Evolutionary conservation across 2,888 invertebrate genomes (phyloP).

Genomic region (Mesopsocus fuscifrons): DNA sequence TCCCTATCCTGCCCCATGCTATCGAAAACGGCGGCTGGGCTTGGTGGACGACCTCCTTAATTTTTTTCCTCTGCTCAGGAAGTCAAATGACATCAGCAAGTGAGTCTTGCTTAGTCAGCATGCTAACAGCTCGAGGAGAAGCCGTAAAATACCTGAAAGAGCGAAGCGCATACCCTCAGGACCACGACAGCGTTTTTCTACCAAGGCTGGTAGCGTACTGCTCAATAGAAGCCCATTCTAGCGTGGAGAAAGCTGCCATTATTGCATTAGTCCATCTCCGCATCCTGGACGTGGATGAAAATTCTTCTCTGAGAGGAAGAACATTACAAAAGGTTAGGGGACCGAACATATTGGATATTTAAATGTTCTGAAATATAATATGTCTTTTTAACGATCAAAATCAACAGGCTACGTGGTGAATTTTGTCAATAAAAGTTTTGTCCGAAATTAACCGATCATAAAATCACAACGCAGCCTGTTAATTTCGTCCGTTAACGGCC

Average conservation of each 20-base stretch:
- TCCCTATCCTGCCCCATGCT: too few species aligned
- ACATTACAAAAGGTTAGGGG: constrained; percentile 30
- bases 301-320: constrained; percentile 41
- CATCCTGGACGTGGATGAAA: constrained; percentile 50
- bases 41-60: too few species aligned
- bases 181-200: constrained; percentile 47
- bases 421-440: too few species aligned
- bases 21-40: too few species aligned
- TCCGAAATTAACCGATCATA: too few species aligned
- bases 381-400: too few species aligned
- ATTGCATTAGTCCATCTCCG: constrained; percentile 52
- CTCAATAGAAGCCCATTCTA: constrained; percentile 53
- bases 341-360: too few species aligned
- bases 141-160: constrained; percentile 47
- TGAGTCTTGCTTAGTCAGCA: constrained; percentile 58
- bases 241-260: constrained; percentile 61
- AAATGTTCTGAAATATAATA: too few species aligned
- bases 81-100: constrained; percentile 69
- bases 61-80: too few species aligned
- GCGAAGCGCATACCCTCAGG: constrained; percentile 26
- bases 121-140: constrained; percentile 54
- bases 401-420: too few species aligned
- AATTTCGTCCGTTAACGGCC: too few species aligned
- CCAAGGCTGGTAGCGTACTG: constrained; percentile 60
- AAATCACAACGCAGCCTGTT: too few species aligned